Conservation (phyloP, 2,113 vertebrate species). For the Podarcis muralis region DNA sequence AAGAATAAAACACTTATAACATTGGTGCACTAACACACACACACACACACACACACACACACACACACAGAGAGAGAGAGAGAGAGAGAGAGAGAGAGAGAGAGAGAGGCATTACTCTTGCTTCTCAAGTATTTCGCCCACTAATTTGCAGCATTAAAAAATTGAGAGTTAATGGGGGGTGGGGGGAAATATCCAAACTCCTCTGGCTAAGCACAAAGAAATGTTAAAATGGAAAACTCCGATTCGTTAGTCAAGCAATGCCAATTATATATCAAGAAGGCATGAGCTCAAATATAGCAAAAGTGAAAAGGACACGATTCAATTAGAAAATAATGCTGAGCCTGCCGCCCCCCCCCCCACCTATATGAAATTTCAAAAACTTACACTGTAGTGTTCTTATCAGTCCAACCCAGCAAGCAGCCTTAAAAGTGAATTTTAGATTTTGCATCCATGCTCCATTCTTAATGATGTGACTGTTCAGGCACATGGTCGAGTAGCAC, state of each 20-base stretch:
- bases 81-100: too few species aligned
- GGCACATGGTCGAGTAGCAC: slow-evolving; percentile 83
- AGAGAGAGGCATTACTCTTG: slow-evolving; percentile 56
- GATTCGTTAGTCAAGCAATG: not conserved
- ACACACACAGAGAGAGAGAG: too few species aligned
- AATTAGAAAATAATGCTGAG: slow-evolving; percentile 18
- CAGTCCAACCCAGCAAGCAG: slow-evolving; percentile 70
- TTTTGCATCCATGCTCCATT: slow-evolving; percentile 76
- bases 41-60: too few species aligned
- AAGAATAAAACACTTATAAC: slow-evolving; percentile 64
- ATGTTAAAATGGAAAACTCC: slow-evolving; percentile 18
- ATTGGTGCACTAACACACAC: slow-evolving; percentile 4
- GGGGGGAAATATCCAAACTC: slow-evolving; percentile 54
- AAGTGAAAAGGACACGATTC: slow-evolving; percentile 50
- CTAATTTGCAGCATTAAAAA: slow-evolving; percentile 25
- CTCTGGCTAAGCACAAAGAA: slow-evolving; percentile 12
- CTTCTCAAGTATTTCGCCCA: slow-evolving; percentile 54
- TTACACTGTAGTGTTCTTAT: slow-evolving; percentile 77
- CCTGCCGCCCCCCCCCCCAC: slow-evolving; percentile 25
- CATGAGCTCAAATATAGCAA: slow-evolving; percentile 34
- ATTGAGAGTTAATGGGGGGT: slow-evolving; percentile 34
- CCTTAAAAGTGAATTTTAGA: slow-evolving; percentile 73
- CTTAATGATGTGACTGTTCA: slow-evolving; percentile 77
- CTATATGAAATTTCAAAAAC: slow-evolving; percentile 66
- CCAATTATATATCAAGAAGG: slow-evolving; percentile 53